phyloP scores from a whole-genome alignment of 1,140 invertebrate species.

The Triops cancriformis region DNA sequence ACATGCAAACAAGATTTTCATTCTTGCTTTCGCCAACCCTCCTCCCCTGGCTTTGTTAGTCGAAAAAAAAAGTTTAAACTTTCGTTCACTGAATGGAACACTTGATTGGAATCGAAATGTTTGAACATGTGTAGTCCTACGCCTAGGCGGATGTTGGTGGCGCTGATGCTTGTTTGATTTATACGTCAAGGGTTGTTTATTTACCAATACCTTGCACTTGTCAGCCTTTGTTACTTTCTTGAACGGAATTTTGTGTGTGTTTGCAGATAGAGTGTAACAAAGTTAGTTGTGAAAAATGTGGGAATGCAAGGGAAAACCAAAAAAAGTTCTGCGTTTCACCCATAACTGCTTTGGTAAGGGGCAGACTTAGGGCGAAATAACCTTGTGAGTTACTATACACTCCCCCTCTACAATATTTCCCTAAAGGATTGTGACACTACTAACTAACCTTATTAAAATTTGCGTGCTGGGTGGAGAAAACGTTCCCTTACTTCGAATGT shows the following conservation, averaged over 20 bases:
- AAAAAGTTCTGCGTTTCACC: too few species aligned
- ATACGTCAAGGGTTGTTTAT: background rate
- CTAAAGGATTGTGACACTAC: background rate
- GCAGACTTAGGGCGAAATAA: background rate
- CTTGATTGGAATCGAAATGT: background rate
- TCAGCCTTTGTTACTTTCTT: too few species aligned
- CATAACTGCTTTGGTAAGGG: background rate
- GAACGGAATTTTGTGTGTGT: too few species aligned
- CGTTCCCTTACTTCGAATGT: background rate
- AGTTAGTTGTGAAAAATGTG: too few species aligned
- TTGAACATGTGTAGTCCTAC: background rate
- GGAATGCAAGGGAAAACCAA: too few species aligned
- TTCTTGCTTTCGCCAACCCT: background rate
- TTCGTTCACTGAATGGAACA: background rate
- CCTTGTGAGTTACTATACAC: background rate
- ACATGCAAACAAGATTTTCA: slow-evolving; percentile 10
- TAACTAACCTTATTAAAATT: background rate
- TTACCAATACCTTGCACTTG: too few species aligned
- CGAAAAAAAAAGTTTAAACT: background rate
- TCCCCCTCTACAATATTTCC: background rate
- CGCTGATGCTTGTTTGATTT: background rate
- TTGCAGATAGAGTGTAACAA: too few species aligned
- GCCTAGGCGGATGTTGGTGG: background rate
- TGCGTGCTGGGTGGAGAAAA: background rate
- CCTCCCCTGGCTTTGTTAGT: background rate